Base-by-base conservation (phyloP, 2,797 vertebrate genomes). In the Salarias fasciatus region DNA sequence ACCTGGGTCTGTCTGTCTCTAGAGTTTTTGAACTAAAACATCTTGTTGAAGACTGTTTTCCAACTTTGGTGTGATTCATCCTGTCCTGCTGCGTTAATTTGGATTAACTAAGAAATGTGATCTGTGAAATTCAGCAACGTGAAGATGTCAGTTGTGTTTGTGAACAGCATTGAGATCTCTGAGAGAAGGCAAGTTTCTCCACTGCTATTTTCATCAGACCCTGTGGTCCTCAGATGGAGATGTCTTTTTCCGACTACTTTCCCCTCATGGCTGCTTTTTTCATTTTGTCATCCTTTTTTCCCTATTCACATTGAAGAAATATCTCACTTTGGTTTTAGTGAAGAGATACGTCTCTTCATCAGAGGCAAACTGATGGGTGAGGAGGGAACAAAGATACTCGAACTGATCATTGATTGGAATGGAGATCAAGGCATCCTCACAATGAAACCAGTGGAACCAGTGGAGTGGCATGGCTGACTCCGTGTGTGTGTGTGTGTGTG, bases 401-500 rank as follows among this genome's bases (percentile, higher is more conserved):
- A 75, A 54, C 58, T 65, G 83, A 86, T 83, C 79, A 70, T 54
- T 64, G 55, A 56, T 61, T 59, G 44, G 38, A 82, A 68, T 68
- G 40, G 49, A 83, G 65, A 70, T 77, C 53, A 53, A 64, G 66
- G 48, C 63, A 57, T 71, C 56, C 30, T 80, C 43, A 68, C 53
- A 80, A 38, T 74, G 73, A 79, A 89, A 90, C 88, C 77, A 88
- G 87, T 76, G 85, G 80, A 89, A 88, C 88, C 81, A 83, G 90
- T 79, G 66, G 81, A 80, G 88, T 86, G 69, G 77, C 72, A 71
- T 85, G 72, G 51, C 58, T 36, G n/a, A n/a, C n/a, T n/a, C n/a
- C 37, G 33, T 71, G 53, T 60, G 3, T 58, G 35, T 53, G 57
- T 72, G 30, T 45, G 38, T 35, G 14, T 65, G 58, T 70, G 18